phyloP scores from a whole-genome alignment of 1,140 invertebrate species.

The Coptotermes formosanus region DNA sequence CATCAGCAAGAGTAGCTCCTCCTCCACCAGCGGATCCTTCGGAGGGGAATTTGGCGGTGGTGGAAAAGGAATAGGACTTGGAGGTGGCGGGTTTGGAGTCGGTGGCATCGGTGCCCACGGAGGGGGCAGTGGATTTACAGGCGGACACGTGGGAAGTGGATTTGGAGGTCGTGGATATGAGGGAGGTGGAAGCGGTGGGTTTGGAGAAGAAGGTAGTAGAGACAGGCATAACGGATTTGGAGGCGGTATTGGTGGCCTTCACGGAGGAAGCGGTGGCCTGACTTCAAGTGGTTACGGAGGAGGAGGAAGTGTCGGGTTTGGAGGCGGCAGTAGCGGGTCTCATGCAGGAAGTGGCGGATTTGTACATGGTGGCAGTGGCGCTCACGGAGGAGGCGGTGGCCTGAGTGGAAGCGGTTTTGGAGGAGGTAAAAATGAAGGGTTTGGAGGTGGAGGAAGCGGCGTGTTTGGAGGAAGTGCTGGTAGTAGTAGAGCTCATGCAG shows the following conservation, averaged over 20 bases:
- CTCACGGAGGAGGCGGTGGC: neutral
- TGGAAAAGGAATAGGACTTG: neutral
- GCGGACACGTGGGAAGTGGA: neutral
- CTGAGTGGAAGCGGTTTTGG: neutral
- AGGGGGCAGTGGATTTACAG: neutral
- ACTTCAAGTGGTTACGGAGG: neutral
- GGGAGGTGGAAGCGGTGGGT: neutral
- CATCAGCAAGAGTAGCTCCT: neutral
- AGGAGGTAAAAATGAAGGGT: neutral
- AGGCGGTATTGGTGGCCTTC: neutral
- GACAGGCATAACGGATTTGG: neutral
- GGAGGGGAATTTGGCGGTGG: neutral
- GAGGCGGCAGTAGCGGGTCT: neutral
- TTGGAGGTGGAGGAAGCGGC: neutral
- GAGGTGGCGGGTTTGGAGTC: neutral
- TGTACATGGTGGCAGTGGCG: neutral
- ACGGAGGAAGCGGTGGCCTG: neutral
- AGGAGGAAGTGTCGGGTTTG: neutral
- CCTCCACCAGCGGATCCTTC: neutral
- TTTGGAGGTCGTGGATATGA: neutral
- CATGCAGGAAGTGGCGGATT: neutral
- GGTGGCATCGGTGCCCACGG: no score
- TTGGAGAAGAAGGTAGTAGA: neutral
- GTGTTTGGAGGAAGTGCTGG: neutral
- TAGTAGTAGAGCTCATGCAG: no score